Evolutionary conservation across 1,140 invertebrate genomes (phyloP).

Genomic region (Spodoptera frugiperda): DNA sequence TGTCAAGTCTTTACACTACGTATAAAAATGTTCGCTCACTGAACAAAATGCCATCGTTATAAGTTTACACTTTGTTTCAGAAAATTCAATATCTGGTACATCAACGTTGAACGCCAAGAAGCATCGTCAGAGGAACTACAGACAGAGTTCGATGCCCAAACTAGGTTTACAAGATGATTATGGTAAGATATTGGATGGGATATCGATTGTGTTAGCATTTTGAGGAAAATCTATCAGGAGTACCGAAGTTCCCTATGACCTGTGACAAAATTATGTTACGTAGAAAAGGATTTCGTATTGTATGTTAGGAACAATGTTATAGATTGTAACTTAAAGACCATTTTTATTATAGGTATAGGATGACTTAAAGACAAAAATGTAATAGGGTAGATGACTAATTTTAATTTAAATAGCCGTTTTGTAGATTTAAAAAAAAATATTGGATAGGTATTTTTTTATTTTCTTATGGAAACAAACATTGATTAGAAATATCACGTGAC

Average conservation of each 20-base stretch:
- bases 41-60: conserved; percentile 4
- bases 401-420: no score
- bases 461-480: no score
- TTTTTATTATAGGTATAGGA: no score
- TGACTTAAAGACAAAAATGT: no score
- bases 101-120: conserved; percentile 87
- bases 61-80: conserved; percentile 63
- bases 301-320: no score
- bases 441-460: no score
- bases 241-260: background rate
- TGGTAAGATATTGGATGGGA: conserved; percentile 59
- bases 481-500: no score
- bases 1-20: background rate
- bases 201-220: conserved; percentile 22
- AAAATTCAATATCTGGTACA: conserved; percentile 86
- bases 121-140: conserved; percentile 81
- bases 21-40: background rate
- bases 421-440: no score
- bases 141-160: conserved; percentile 87
- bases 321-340: no score
- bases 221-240: conserved; percentile 4
- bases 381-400: no score
- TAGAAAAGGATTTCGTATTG: background rate
- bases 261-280: background rate
- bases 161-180: conserved; percentile 77